Percentiles rank a stretch among this genome's conserved stretches.
These are phyloP conservation scores for Drosophila antonietae DNA, from an alignment of 2,888 invertebrate species.

Conservation along the genomic window DNA sequence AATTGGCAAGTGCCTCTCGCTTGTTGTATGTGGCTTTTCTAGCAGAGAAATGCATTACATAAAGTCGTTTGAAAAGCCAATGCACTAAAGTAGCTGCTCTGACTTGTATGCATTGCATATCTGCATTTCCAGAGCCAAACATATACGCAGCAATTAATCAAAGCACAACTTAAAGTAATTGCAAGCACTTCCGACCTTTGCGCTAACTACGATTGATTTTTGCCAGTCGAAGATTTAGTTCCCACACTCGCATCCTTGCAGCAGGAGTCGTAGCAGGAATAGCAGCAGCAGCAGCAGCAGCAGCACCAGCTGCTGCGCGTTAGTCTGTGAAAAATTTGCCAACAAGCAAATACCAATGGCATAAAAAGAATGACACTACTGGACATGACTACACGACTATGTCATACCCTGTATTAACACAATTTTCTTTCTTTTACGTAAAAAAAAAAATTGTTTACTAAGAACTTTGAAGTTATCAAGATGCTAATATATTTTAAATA, in stretches of 20 bases:
- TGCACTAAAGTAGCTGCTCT: not conserved
- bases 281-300: slow-evolving; percentile 44
- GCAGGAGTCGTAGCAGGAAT: slow-evolving; percentile 32
- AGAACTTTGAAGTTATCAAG: too few relatives aligned
- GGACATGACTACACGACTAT: not conserved
- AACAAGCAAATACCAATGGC: slow-evolving; percentile 54
- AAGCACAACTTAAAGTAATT: slow-evolving; percentile 47
- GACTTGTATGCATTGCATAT: not conserved
- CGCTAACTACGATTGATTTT: slow-evolving; percentile 73
- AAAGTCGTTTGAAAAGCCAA: not conserved
- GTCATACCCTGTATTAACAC: not conserved
- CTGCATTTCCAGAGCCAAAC: not conserved
- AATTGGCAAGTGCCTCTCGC: slow-evolving; percentile 21
- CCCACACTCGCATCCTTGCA: slow-evolving; percentile 55
- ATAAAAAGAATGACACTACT: not conserved
- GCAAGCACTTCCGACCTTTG: slow-evolving; percentile 59
- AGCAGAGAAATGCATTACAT: slow-evolving; percentile 14
- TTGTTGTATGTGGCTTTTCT: slow-evolving; percentile 10
- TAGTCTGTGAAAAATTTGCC: slow-evolving; percentile 73
- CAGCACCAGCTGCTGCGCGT: slow-evolving; percentile 53
- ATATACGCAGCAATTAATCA: slow-evolving; percentile 53
- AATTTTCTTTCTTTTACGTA: not conserved
- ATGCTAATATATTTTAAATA: too few relatives aligned
- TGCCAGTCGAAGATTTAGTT: slow-evolving; percentile 55
- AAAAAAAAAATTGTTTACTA: too few relatives aligned